Base-by-base conservation (phyloP, 2,888 invertebrate genomes). In the Glomeris marginata region DNA sequence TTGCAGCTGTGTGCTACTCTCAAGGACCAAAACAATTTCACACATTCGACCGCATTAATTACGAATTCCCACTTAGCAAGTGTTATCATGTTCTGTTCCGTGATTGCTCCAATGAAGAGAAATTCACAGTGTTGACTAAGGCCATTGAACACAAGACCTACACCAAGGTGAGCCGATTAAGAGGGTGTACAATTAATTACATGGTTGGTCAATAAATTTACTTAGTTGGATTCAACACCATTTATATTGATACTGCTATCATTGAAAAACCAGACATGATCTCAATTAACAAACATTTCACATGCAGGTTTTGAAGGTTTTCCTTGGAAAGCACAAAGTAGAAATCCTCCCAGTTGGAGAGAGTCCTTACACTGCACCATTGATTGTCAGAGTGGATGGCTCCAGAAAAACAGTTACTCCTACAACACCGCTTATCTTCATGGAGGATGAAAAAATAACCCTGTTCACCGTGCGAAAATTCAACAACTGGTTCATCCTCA, bases 31-130 rank as follows among this genome's bases (percentile, higher is more conserved):
- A 53, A 18, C 45, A 50, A 22, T 52, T 64, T 34, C 38, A 50
- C 45, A 61, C 64, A 35, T 65, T 63, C 57, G 64, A 66, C 51
- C 55, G 58, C 34, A 56, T 59, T 36, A 45, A 49, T 47, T 60
- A 56, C 56, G 54, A 56, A 13, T 59, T 58, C 36, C 59, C 60
- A 33, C 49, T 63, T 45, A 57, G 60, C 50, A 56, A 52, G 43
- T 69, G 68, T 59, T 65, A 62, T 58, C 61, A 64, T 44, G 59
- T 69, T 21, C 52, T 69, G 51, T 63, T 64, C 56, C 66, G 66
- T 59, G 68, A 69, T 56, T 67, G 66, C 58, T 61, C 64, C 3
- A 10, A 38, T 4, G 18, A 38, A 18, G 38, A 15, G 15, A 38
- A 18, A 16, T 38, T 16, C 18, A 18, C 38, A 16, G 38, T 38